phyloP scores from a whole-genome alignment of 2,888 invertebrate genomes.

The Hypercompe scribonia region DNA sequence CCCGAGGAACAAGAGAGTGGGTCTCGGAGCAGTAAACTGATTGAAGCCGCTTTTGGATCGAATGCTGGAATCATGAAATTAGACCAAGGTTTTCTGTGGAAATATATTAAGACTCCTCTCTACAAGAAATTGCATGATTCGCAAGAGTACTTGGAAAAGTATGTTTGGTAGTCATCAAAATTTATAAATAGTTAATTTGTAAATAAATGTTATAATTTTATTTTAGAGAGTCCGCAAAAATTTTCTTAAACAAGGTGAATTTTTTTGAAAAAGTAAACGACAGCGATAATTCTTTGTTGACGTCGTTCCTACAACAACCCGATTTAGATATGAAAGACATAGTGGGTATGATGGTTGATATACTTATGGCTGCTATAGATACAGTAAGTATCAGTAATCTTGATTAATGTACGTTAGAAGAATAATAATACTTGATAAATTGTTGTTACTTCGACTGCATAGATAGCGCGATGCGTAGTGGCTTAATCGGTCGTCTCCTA shows the following conservation, averaged over 20 bases:
- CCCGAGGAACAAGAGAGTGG: slow-evolving; percentile 83
- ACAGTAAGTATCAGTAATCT: slow-evolving; percentile 86
- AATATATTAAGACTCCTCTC: slow-evolving; percentile 89
- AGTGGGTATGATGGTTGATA: slow-evolving; percentile 94
- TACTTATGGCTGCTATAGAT: slow-evolving; percentile 94
- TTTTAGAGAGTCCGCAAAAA: slow-evolving; percentile 88
- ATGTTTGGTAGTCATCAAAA: slow-evolving; percentile 23
- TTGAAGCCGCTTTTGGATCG: slow-evolving; percentile 90
- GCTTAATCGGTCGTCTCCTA: too few relatives aligned
- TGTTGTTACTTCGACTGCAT: not conserved
- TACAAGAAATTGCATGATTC: slow-evolving; percentile 89
- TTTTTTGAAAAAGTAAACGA: slow-evolving; percentile 73
- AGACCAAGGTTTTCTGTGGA: slow-evolving; percentile 92
- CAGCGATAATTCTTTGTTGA: slow-evolving; percentile 86
- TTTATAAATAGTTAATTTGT: not conserved
- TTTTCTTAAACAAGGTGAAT: slow-evolving; percentile 86
- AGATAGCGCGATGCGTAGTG: too few relatives aligned
- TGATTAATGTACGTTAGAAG: not conserved
- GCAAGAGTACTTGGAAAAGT: slow-evolving; percentile 90
- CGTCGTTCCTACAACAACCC: slow-evolving; percentile 89
- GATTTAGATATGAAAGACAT: slow-evolving; percentile 92
- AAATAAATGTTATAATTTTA: not conserved
- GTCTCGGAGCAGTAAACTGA: slow-evolving; percentile 89
- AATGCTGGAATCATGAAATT: slow-evolving; percentile 90
- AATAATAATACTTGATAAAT: not conserved